Base-by-base conservation (phyloP, 2,888 invertebrate genomes). In the Thalpophila matura region DNA sequence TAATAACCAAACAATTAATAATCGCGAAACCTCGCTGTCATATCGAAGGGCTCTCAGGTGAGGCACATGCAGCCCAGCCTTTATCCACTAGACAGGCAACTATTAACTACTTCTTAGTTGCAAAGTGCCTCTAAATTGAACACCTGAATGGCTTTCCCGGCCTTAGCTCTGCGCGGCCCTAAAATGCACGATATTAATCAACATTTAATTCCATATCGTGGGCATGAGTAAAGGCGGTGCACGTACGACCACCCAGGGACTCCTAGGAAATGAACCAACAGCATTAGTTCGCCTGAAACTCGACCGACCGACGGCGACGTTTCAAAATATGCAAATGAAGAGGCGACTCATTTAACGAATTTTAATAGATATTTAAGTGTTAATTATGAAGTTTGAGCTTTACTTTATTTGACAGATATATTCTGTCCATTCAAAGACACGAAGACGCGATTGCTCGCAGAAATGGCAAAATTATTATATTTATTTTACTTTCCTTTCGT, bases 361-460 rank as follows among this genome's bases (percentile, higher is more conserved):
- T 93, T 93, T 91, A 93, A 92, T 92, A 86, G 91, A 89, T 89
- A 91, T 93, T 92, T 92, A 93, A 91, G 88, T 90, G 89, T 89
- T 91, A 86, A 91, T 92, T 91, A 90, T 86, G 87, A 91, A 93
- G 88, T 91, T 92, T 87, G 70, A 82, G 85, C 85, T 88, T 84
- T 78, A 84, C 82, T 87, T 85, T 76, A 85, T 89, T 86, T 79
- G 78, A 76, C 64, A 70, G 77, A 82, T 82, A 79, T 66, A 76
- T 65, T 82, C 60, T 53, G 49, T 77, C 1, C 68, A 72, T 65
- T 42, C 4, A 42, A 33, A 1, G 3, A 31, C 4, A 35, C 6
- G 4, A 59, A 38, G 7, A 40, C 5, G 29, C 10, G 2, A 29
- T 16, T 22, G 0, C 10, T 40, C 9, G n/a, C 7, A 37, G 5